phyloP scores from a whole-genome alignment of 1,140 invertebrate genomes.

The Sminthurides bifidus region DNA sequence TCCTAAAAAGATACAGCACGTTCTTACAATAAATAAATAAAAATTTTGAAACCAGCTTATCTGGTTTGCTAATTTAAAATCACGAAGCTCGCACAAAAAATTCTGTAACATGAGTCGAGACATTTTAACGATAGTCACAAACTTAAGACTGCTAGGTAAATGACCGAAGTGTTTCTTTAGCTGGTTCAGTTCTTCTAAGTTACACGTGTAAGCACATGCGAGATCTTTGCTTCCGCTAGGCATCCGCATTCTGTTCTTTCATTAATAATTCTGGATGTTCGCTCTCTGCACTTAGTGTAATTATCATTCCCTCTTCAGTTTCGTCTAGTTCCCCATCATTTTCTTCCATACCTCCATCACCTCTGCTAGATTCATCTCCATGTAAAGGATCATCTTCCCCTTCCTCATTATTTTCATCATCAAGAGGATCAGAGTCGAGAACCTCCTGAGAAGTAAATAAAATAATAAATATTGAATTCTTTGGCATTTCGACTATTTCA shows the following conservation, averaged over 20 bases:
- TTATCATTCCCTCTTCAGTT: constrained; percentile 54
- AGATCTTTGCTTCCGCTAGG: background rate
- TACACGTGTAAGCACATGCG: too few relatives aligned
- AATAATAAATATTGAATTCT: constrained; percentile 31
- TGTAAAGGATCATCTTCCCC: constrained; percentile 27
- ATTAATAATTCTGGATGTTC: constrained; percentile 35
- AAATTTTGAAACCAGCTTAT: too few relatives aligned
- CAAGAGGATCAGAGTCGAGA: background rate
- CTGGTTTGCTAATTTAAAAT: too few relatives aligned
- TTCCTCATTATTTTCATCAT: constrained; percentile 22
- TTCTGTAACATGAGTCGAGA: too few relatives aligned
- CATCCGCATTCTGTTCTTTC: constrained; percentile 27
- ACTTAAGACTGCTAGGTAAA: too few relatives aligned
- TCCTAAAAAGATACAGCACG: too few relatives aligned
- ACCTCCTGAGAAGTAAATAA: constrained; percentile 26
- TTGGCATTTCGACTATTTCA: constrained; percentile 3
- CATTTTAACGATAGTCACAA: too few relatives aligned
- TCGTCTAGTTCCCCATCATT: constrained; percentile 49
- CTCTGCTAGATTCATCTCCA: constrained; percentile 11
- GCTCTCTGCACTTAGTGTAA: constrained; percentile 35
- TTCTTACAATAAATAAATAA: too few relatives aligned
- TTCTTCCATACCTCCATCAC: constrained; percentile 36
- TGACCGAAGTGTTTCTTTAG: too few relatives aligned
- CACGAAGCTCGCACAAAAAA: too few relatives aligned
- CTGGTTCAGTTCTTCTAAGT: too few relatives aligned